These are phyloP conservation scores for Drosophila nigrodunni DNA, from an alignment of 1,140 invertebrate genomes.

Conservation along the genomic window DNA sequence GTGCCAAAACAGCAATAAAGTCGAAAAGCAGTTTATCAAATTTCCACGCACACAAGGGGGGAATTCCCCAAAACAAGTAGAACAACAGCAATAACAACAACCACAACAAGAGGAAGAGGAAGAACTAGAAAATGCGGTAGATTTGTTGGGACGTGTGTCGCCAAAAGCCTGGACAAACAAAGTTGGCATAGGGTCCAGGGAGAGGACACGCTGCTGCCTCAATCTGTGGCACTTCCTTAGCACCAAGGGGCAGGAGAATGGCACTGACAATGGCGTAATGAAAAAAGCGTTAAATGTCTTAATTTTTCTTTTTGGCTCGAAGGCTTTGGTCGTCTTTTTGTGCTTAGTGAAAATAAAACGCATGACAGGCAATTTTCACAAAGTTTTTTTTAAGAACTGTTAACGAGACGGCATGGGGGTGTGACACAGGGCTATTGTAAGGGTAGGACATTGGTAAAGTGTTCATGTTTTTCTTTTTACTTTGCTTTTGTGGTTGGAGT, in stretches of 20 bases:
- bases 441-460: not conserved
- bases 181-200: slow-evolving; percentile 14
- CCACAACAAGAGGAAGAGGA: slow-evolving; percentile 1
- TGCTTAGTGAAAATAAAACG: slow-evolving; percentile 65
- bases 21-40: slow-evolving; percentile 82
- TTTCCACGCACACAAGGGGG: slow-evolving; percentile 62
- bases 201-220: slow-evolving; percentile 7
- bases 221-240: not conserved
- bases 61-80: slow-evolving; percentile 27
- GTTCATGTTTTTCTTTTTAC: not conserved
- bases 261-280: slow-evolving; percentile 56
- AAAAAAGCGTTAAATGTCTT: slow-evolving; percentile 80
- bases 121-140: slow-evolving; percentile 17
- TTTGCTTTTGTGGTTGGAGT: not conserved
- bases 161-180: slow-evolving; percentile 40
- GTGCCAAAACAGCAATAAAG: slow-evolving; percentile 78
- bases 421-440: not conserved
- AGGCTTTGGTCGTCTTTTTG: slow-evolving; percentile 28
- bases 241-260: not conserved
- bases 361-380: slow-evolving; percentile 74
- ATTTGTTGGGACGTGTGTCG: slow-evolving; percentile 46
- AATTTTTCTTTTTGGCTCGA: slow-evolving; percentile 58
- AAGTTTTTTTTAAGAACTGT: slow-evolving; percentile 60
- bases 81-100: slow-evolving; percentile 43
- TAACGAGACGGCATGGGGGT: not conserved